Base-by-base conservation (phyloP, 2,797 vertebrate species). In the Knipowitschia caucasica region DNA sequence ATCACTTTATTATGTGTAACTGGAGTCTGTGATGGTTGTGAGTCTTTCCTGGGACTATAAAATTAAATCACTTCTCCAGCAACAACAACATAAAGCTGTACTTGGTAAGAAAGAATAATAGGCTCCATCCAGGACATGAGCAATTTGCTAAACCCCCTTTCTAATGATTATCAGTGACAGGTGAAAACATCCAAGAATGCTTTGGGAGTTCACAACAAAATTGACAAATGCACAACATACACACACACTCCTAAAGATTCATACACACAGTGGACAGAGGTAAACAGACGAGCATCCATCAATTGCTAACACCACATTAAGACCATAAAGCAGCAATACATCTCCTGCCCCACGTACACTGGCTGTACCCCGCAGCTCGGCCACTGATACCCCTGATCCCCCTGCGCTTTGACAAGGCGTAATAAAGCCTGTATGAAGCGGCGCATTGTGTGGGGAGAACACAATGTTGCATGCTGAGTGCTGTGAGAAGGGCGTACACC, bases 401-500 rank as follows among this genome's bases (percentile, higher is more conserved):
- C 78, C 75, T 45, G 78, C 26, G 78, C 84, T 89, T 82, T 86
- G 84, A 89, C 87, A 87, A 79, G 83, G 80, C 83, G 82, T 81
- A 86, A 87, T 87, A 87, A 89, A 88, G 82, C 77, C 83, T 81
- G 80, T 82, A 86, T 85, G 86, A 87, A 86, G 87, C 80, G 60
- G 71, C 59, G 86, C 84, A 89, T 90, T 91, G 89, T 90, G 81
- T 77, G 79, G 69, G 72, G 73, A 70, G 86, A 82, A 85, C 87
- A 89, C 86, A 89, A 83, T 87, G 88, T 89, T 85, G 84, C 85
- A 84, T 77, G 79, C 85, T 80, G 83, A 88, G 88, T 78, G 80
- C 84, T 87, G 89, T 90, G 90, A 90, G 89, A 90, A 89, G 88
- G 87, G 84, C 80, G 86, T 83, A 75, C 81, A 80, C 83, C 63